phyloP scores from a whole-genome alignment of 2,113 vertebrate species.

The Ifrita kowaldi region DNA sequence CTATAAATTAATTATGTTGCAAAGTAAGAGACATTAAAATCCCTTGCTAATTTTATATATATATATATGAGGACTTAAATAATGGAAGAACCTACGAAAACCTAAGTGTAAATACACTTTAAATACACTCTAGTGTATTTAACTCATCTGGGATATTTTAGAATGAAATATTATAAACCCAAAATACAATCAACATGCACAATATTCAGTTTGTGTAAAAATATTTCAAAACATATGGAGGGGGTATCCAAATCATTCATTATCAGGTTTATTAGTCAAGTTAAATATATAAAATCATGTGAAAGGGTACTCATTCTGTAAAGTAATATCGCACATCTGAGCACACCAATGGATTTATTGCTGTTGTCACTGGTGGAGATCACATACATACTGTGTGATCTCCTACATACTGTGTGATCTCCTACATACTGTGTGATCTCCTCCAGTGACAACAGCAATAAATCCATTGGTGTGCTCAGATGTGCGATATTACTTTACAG shows the following conservation, averaged over 20 bases:
- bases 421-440: too few species aligned
- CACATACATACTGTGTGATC: too few species aligned
- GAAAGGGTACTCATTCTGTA: background rate
- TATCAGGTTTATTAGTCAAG: background rate
- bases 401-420: too few species aligned
- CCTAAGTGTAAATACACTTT: background rate
- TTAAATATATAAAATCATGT: background rate
- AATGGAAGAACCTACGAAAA: background rate
- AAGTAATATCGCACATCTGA: background rate
- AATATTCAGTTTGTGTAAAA: background rate
- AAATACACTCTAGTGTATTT: background rate
- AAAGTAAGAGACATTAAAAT: background rate
- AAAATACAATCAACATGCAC: background rate
- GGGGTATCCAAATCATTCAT: background rate
- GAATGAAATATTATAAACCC: background rate
- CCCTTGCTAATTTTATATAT: background rate
- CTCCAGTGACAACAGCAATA: background rate
- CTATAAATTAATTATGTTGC: background rate
- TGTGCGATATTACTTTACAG: background rate
- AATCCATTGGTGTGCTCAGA: background rate
- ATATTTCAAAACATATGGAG: background rate
- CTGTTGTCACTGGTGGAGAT: background rate
- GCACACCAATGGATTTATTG: background rate
- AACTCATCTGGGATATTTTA: background rate
- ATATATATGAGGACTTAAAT: background rate